These are phyloP conservation scores for Dissostichus mawsoni DNA, from an alignment of 2,113 vertebrate genomes.

Conservation along the genomic window DNA sequence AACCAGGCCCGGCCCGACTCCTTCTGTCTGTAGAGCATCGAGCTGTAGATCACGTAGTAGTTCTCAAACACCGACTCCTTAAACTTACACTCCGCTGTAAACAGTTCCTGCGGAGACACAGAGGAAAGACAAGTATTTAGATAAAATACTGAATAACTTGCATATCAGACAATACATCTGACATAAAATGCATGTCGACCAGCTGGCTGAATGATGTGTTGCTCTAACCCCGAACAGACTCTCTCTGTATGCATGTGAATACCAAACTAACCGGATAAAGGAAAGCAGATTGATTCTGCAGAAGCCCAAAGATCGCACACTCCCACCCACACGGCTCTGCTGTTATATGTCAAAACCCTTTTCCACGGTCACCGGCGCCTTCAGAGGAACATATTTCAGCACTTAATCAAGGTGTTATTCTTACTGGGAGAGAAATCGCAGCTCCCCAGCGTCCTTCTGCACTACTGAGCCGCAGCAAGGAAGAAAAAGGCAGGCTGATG, in stretches of 20 bases:
- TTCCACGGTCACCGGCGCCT: conserved; percentile 28
- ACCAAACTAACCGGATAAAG: conserved; percentile 37
- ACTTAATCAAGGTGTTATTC: conserved; percentile 61
- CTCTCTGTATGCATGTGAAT: conserved; percentile 3
- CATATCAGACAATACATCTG: not conserved
- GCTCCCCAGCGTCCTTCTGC: conserved; percentile 24
- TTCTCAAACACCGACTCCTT: conserved; percentile 99
- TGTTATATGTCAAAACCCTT: conserved; percentile 57
- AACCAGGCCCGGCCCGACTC: conserved; percentile 98
- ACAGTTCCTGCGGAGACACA: conserved; percentile 90
- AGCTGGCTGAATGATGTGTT: conserved; percentile 10
- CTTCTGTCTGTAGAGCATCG: conserved; percentile 98
- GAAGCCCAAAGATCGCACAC: conserved; percentile 30
- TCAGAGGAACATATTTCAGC: conserved; percentile 53
- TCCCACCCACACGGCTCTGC: conserved; percentile 43
- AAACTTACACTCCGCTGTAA: conserved; percentile 98
- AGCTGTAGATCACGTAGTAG: conserved; percentile 99
- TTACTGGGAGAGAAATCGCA: conserved; percentile 33
- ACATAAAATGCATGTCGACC: not conserved
- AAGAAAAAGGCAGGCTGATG: conserved; percentile 25
- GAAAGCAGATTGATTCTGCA: conserved; percentile 28
- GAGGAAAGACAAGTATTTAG: not conserved
- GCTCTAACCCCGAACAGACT: conserved; percentile 4
- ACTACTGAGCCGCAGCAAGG: conserved; percentile 18
- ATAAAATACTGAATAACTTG: not conserved